Evolutionary conservation across 2,888 invertebrate species (phyloP).

Genomic region (Coleophora deauratella): DNA sequence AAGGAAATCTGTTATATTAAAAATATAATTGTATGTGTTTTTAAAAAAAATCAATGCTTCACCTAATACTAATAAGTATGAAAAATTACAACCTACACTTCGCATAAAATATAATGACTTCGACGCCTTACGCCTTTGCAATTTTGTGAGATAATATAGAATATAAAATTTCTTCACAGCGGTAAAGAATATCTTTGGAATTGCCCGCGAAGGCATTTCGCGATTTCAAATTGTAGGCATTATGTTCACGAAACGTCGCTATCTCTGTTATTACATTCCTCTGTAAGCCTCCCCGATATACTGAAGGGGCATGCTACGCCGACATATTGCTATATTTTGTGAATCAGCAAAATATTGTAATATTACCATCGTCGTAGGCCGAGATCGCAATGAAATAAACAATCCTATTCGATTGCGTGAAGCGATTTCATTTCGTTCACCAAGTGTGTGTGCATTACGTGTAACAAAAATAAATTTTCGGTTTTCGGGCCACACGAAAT

Average conservation of each 20-base stretch:
- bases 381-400: too few relatives aligned
- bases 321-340: constrained; percentile 40
- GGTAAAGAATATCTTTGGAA: constrained; percentile 41
- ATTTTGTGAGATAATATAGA: constrained; percentile 29
- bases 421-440: too few relatives aligned
- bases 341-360: constrained; percentile 34
- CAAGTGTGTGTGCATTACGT: too few relatives aligned
- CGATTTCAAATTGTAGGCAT: constrained; percentile 45
- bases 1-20: too few relatives aligned
- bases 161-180: constrained; percentile 33
- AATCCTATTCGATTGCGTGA: constrained; percentile 14
- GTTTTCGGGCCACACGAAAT: too few relatives aligned
- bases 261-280: constrained; percentile 27
- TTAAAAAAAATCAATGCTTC: too few relatives aligned
- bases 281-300: constrained; percentile 31
- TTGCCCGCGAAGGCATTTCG: constrained; percentile 42
- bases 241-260: constrained; percentile 30
- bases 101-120: too few relatives aligned
- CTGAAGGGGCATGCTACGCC: constrained; percentile 26
- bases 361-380: constrained; percentile 19
- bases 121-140: too few relatives aligned
- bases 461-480: too few relatives aligned
- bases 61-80: too few relatives aligned
- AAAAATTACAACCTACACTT: too few relatives aligned
- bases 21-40: too few relatives aligned